Evolutionary conservation across 2,797 vertebrate genomes (phyloP).

Genomic region (Poecilia picta): DNA sequence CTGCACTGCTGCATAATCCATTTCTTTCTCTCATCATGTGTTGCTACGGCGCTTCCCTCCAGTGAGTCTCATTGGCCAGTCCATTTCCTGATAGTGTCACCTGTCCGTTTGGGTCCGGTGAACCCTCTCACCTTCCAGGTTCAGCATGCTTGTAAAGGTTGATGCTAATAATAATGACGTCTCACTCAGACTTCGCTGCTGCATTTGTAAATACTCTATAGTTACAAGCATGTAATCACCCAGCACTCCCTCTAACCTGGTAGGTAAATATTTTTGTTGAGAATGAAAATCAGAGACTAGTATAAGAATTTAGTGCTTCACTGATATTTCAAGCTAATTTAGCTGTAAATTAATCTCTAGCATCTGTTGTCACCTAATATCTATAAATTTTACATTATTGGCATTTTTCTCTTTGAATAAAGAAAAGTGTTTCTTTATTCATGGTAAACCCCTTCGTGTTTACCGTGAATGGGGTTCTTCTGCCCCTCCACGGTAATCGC

Average conservation of each 20-base stretch:
- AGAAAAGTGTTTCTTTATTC: not conserved
- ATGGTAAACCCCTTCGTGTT: too few species aligned
- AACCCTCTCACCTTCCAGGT: constrained; percentile 59
- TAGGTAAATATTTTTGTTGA: not conserved
- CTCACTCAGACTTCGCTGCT: constrained; percentile 36
- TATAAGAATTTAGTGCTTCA: not conserved
- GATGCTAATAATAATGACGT: constrained; percentile 79
- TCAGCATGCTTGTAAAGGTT: constrained; percentile 78
- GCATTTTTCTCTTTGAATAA: not conserved
- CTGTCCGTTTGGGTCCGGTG: constrained; percentile 54
- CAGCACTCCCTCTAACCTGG: not conserved
- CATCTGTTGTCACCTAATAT: not conserved
- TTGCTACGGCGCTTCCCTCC: not conserved
- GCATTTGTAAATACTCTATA: constrained; percentile 56
- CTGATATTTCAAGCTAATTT: not conserved
- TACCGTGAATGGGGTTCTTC: too few species aligned
- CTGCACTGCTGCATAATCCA: not conserved
- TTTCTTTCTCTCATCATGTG: not conserved
- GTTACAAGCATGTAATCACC: constrained; percentile 22
- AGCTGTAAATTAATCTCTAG: not conserved
- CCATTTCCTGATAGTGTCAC: constrained; percentile 6
- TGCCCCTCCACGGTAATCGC: too few species aligned
- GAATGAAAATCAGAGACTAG: not conserved
- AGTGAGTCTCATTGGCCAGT: not conserved
- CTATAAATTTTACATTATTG: not conserved